These are phyloP conservation scores for Gobiocypris rarus DNA, from an alignment of 2,113 vertebrate genomes.

Conservation along the genomic window DNA sequence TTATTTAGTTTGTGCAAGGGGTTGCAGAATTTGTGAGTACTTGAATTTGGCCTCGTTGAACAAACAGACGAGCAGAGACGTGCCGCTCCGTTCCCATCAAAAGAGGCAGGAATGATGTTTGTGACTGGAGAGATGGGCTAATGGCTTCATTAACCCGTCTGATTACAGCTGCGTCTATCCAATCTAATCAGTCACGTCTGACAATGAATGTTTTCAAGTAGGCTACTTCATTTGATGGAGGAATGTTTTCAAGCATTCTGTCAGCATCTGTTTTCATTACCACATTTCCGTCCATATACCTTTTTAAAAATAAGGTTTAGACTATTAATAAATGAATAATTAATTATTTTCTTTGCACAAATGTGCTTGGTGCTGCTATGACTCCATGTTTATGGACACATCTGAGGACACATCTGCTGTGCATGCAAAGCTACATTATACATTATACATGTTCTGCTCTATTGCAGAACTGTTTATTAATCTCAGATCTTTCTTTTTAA, in stretches of 20 bases:
- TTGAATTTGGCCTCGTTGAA: slow-evolving; percentile 54
- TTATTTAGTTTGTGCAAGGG: background rate
- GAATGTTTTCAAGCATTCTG: background rate
- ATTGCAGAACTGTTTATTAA: background rate
- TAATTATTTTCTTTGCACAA: background rate
- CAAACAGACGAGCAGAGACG: slow-evolving; percentile 62
- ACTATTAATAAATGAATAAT: background rate
- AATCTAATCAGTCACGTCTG: slow-evolving; percentile 50
- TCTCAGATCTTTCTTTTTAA: slow-evolving; percentile 26
- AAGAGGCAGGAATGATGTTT: slow-evolving; percentile 63
- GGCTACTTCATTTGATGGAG: background rate
- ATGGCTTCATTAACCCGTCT: slow-evolving; percentile 59
- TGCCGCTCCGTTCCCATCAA: slow-evolving; percentile 57
- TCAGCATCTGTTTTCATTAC: background rate
- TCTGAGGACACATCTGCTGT: background rate
- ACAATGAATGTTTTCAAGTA: background rate
- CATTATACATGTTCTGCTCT: background rate
- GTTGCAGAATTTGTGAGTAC: slow-evolving; percentile 39
- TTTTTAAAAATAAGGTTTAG: background rate
- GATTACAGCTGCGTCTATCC: slow-evolving; percentile 52
- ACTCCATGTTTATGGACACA: slow-evolving; percentile 11
- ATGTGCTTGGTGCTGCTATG: background rate
- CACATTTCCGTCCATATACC: background rate
- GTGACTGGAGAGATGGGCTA: slow-evolving; percentile 56
- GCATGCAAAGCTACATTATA: background rate